Conservation (phyloP, 2,888 invertebrate species). For the Stenodera caucasica region DNA sequence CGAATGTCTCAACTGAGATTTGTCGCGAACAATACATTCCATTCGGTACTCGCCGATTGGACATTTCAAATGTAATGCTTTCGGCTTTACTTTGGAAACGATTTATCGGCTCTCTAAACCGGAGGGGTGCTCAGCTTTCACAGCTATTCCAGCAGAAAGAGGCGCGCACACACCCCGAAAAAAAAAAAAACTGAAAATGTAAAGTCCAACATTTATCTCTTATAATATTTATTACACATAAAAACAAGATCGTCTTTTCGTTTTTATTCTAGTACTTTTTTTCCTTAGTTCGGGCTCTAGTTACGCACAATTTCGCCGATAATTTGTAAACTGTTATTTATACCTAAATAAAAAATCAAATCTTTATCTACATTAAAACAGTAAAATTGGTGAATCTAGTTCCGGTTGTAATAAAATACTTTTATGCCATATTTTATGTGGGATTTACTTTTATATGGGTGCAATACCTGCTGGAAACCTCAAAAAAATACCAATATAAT, state of each 20-base stretch:
- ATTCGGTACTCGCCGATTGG: conserved; percentile 1
- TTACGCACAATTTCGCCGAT: no score
- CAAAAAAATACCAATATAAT: not conserved
- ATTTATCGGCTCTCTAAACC: not conserved
- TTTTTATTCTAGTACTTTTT: no score
- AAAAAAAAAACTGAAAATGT: not conserved
- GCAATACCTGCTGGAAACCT: not conserved
- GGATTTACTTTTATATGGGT: not conserved
- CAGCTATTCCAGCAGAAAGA: not conserved
- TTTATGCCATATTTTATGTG: not conserved
- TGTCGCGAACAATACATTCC: conserved; percentile 6
- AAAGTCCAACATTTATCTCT: conserved; percentile 3
- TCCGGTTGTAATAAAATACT: not conserved
- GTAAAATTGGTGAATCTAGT: not conserved
- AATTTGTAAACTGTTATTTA: no score
- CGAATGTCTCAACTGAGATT: conserved; percentile 4
- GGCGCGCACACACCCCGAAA: not conserved
- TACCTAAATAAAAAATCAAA: no score
- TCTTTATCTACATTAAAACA: not conserved
- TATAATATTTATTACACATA: conserved; percentile 4
- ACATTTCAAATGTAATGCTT: conserved; percentile 4
- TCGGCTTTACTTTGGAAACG: conserved; percentile 5
- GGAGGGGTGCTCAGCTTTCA: not conserved
- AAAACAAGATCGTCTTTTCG: not conserved
- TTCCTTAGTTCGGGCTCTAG: no score